These are phyloP conservation scores for Ophion obscuratus DNA, from an alignment of 2,888 invertebrate genomes.

Conservation along the genomic window DNA sequence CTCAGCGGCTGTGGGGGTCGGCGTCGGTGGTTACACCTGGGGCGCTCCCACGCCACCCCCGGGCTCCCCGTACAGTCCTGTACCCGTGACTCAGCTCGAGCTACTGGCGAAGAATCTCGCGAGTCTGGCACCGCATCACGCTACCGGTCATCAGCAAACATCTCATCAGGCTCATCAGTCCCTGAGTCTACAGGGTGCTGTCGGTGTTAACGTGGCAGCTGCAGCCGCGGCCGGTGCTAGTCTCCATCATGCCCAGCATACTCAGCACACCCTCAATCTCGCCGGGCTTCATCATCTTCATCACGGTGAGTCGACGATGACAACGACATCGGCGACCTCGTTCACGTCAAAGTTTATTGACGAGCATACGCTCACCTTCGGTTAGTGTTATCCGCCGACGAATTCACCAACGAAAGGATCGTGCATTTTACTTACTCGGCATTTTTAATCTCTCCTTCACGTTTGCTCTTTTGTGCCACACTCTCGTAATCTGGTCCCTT, in stretches of 20 bases:
- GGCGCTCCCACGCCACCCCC: conserved; percentile 89
- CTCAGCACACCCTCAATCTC: conserved; percentile 80
- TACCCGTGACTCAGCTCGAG: conserved; percentile 89
- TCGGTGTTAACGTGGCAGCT: conserved; percentile 78
- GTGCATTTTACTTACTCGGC: conserved; percentile 2
- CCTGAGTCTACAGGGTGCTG: conserved; percentile 79
- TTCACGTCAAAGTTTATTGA: conserved; percentile 72
- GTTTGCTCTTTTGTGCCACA: not conserved
- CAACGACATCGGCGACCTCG: conserved; percentile 71
- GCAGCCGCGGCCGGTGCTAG: conserved; percentile 71
- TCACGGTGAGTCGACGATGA: conserved; percentile 79
- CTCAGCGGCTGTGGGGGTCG: conserved; percentile 85
- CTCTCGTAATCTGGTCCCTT: not conserved
- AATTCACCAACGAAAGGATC: conserved; percentile 34
- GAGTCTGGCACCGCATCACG: conserved; percentile 77
- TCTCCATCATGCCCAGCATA: conserved; percentile 80
- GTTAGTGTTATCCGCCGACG: conserved; percentile 63
- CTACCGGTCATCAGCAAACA: conserved; percentile 56
- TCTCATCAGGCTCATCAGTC: conserved; percentile 77
- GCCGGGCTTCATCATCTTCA: conserved; percentile 81
- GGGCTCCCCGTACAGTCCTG: conserved; percentile 88
- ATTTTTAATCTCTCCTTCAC: not conserved
- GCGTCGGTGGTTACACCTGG: conserved; percentile 85
- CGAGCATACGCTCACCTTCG: conserved; percentile 70
- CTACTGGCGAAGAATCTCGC: conserved; percentile 85